phyloP scores from a whole-genome alignment of 2,113 vertebrate species.

The Ibidorhyncha struthersii region DNA sequence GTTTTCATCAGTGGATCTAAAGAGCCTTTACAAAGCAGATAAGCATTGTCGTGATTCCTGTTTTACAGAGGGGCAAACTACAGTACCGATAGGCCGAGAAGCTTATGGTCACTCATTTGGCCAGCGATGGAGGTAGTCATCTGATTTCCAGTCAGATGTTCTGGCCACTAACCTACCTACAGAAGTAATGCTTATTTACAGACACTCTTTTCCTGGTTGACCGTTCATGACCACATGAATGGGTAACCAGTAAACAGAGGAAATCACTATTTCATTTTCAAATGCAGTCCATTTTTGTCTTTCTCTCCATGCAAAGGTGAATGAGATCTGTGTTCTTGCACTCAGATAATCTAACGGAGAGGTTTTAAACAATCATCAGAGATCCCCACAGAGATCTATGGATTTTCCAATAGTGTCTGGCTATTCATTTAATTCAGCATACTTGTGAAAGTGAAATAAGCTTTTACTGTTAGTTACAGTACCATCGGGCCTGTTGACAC shows the following conservation, averaged over 20 bases:
- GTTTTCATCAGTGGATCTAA: neutral
- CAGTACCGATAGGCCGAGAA: neutral
- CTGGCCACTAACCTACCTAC: neutral
- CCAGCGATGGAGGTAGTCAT: neutral
- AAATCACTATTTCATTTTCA: neutral
- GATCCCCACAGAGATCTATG: neutral
- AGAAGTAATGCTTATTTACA: neutral
- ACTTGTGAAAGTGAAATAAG: neutral
- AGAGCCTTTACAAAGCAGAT: neutral
- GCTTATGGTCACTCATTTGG: neutral
- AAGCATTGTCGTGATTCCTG: neutral
- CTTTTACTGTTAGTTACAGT: neutral
- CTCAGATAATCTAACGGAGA: neutral
- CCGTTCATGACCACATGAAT: accelerated
- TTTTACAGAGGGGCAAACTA: neutral
- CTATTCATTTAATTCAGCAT: neutral
- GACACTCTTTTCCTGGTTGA: neutral
- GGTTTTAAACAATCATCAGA: neutral
- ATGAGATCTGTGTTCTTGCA: neutral
- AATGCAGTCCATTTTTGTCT: neutral
- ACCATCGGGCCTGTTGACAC: neutral
- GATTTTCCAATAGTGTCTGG: neutral
- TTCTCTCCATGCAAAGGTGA: neutral
- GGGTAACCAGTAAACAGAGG: neutral
- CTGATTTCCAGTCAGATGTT: neutral